phyloP scores from a whole-genome alignment of 2,113 vertebrate genomes.

The Clarias magur region DNA sequence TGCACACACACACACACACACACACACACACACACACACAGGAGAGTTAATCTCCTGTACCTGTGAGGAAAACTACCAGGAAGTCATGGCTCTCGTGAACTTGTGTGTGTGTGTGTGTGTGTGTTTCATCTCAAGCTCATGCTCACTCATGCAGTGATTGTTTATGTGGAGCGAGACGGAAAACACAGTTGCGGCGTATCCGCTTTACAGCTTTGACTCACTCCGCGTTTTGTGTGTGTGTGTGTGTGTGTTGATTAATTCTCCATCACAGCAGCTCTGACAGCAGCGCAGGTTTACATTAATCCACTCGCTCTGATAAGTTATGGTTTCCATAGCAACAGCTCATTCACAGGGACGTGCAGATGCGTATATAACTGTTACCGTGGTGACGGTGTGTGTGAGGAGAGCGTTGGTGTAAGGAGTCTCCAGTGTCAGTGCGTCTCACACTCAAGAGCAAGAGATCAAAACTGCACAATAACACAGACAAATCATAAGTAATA shows the following conservation, averaged over 20 bases:
- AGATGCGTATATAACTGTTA: no score
- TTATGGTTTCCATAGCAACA: background rate
- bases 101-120: no score
- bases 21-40: background rate
- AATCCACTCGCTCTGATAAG: background rate
- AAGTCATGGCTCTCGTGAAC: background rate
- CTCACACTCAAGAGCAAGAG: no score
- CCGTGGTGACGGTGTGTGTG: no score
- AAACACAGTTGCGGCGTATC: background rate
- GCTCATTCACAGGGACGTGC: no score
- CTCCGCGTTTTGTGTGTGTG: background rate
- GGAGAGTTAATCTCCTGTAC: background rate
- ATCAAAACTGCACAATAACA: background rate
- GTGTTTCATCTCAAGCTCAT: background rate
- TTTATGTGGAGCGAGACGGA: background rate
- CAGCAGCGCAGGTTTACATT: background rate
- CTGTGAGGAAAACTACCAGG: background rate
- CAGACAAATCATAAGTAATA: background rate
- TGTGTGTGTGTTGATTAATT: background rate
- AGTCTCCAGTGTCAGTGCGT: no score
- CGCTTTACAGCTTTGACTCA: background rate
- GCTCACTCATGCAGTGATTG: background rate
- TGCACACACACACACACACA: slow-evolving; percentile 1
- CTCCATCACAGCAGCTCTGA: background rate
- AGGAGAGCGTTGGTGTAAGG: no score